Percentiles rank a stretch among this genome's conserved stretches.
phyloP scores from a whole-genome alignment of 1,140 invertebrate species.

The Drosophila malerkotliana region DNA sequence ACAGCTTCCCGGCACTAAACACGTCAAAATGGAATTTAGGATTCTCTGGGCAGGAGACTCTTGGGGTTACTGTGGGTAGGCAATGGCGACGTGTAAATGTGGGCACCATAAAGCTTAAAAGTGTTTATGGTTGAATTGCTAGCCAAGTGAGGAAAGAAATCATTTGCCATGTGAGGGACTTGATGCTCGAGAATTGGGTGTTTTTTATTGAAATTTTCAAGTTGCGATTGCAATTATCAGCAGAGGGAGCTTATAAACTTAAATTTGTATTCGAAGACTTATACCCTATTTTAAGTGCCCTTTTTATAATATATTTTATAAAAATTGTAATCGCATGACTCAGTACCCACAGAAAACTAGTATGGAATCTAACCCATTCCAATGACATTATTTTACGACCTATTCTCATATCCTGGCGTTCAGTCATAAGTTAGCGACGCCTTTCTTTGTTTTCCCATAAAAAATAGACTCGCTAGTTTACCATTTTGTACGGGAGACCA shows the following conservation, averaged over 20 bases:
- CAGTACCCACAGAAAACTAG: slow-evolving; percentile 14
- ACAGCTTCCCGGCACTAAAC: slow-evolving; percentile 49
- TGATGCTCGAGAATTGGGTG: slow-evolving; percentile 15
- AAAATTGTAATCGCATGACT: slow-evolving; percentile 11
- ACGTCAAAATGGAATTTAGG: slow-evolving; percentile 51
- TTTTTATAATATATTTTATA: background rate
- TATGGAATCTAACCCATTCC: slow-evolving; percentile 7
- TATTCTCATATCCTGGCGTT: slow-evolving; percentile 42
- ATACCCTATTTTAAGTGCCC: too few relatives aligned
- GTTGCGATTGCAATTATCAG: slow-evolving; percentile 5
- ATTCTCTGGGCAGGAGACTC: slow-evolving; percentile 16
- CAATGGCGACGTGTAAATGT: slow-evolving; percentile 75
- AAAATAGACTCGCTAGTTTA: slow-evolving; percentile 49
- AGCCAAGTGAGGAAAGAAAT: background rate
- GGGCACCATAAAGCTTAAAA: slow-evolving; percentile 76
- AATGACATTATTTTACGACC: slow-evolving; percentile 42
- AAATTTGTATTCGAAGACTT: too few relatives aligned
- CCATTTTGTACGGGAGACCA: slow-evolving; percentile 43
- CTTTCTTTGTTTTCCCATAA: slow-evolving; percentile 60
- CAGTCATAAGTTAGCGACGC: slow-evolving; percentile 50
- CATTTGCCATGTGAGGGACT: slow-evolving; percentile 11
- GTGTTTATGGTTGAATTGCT: slow-evolving; percentile 73
- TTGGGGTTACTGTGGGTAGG: slow-evolving; percentile 31
- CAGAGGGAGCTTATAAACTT: background rate
- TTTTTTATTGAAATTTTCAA: slow-evolving; percentile 33